Evolutionary conservation across 2,797 vertebrate genomes (phyloP), one percentile per base, ranked within the genome.

Genomic region (Rousettus madagascariensis): DNA sequence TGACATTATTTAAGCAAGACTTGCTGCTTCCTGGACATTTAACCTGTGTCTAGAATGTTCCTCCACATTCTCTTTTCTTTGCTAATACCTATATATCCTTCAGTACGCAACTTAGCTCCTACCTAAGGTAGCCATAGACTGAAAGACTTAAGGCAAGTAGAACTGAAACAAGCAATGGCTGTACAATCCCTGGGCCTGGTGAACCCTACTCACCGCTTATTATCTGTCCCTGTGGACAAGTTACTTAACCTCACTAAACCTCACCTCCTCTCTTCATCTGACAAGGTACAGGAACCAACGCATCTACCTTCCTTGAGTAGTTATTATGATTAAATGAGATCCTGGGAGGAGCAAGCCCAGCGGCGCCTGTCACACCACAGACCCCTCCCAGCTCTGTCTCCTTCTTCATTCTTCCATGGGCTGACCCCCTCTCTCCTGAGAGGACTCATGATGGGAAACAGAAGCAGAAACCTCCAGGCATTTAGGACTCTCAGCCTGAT

Each of bases 121-220:
- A 30, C 8, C 43, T 30, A 33, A 57, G n/a, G 26, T 68, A 66
- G 57, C 36, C 20, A 59, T 33, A 74, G 22, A 30, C n/a, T n/a
- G 41, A 71, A 11, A 38, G 51, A 61, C 28, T 24, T 1, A 41
- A 43, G 17, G 24, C 5, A 16, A 28, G n/a, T 19, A 2, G 55
- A 36, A 33, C 0, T 12, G n/a, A 24, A 16, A 28, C 0, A 0
- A 13, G 9, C 11, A 17, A 75, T 57, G 51, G 10, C 17, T 49
- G 15, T 36, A 11, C 16, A 59, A 20, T 63, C 30, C 33, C 15
- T 4, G 30, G 59, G 55, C n/a, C 85, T 74, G 69, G 55, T 8
- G 55, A 24, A 24, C 15, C 68, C 55, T n/a, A 16, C 20, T 53
- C 51, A 36, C 51, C 2, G 1, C 49, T 55, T 15, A 22, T 46